These are phyloP conservation scores for Autographa gamma DNA, from an alignment of 2,888 invertebrate species.

Conservation along the genomic window DNA sequence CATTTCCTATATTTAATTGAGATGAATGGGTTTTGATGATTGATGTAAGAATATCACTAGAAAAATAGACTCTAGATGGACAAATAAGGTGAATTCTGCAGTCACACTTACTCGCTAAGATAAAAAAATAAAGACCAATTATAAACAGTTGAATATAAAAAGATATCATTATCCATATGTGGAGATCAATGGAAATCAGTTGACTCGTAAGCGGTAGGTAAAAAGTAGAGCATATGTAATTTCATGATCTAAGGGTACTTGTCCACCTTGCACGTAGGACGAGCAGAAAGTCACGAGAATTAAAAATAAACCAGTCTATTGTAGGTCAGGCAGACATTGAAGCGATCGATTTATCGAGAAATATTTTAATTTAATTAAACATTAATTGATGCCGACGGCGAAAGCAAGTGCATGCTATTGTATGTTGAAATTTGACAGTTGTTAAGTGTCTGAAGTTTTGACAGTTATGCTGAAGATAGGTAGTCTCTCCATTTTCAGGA, in stretches of 20 bases:
- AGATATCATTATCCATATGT: constrained; percentile 30
- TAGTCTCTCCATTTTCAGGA: neutral
- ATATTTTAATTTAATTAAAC: neutral
- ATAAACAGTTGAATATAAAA: constrained; percentile 11
- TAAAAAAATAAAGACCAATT: neutral
- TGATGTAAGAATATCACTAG: too few relatives aligned
- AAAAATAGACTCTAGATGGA: too few relatives aligned
- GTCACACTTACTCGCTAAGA: neutral
- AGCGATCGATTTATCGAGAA: neutral
- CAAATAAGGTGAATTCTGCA: neutral
- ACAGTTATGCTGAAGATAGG: neutral
- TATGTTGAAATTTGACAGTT: neutral
- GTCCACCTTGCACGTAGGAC: constrained; percentile 46
- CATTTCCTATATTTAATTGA: too few relatives aligned
- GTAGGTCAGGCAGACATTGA: constrained; percentile 18
- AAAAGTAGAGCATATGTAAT: constrained; percentile 40
- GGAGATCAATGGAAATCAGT: constrained; percentile 38
- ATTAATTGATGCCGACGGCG: neutral
- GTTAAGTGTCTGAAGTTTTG: neutral
- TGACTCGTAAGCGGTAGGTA: constrained; percentile 33
- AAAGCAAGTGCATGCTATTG: neutral
- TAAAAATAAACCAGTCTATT: constrained; percentile 19
- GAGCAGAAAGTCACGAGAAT: constrained; percentile 32
- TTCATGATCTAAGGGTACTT: constrained; percentile 42
- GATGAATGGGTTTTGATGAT: too few relatives aligned